phyloP scores from a whole-genome alignment of 2,888 invertebrate genomes.

The Corythucha ciliata region DNA sequence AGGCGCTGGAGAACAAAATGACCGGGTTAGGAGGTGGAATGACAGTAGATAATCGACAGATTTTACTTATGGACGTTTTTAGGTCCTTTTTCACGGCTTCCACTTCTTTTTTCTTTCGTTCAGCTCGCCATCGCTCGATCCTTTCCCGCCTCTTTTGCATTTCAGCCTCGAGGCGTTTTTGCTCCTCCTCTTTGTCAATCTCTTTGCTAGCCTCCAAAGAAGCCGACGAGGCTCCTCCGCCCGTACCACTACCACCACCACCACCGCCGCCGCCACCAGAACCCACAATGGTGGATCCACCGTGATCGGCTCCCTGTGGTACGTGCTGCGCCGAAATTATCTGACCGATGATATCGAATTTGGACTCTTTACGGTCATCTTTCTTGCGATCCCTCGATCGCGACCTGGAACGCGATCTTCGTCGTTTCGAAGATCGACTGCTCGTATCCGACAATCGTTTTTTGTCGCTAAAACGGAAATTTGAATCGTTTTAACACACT shows the following conservation, averaged over 20 bases:
- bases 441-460: slow-evolving; percentile 24
- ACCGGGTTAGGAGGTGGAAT: not conserved
- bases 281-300: too few species aligned
- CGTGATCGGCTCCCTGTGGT: too few species aligned
- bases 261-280: too few species aligned
- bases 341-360: too few species aligned
- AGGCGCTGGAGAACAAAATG: slow-evolving; percentile 43
- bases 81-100: slow-evolving; percentile 71
- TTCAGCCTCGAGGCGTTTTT: slow-evolving; percentile 79
- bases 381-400: slow-evolving; percentile 33
- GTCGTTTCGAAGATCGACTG: slow-evolving; percentile 40
- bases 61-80: slow-evolving; percentile 49
- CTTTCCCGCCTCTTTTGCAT: slow-evolving; percentile 93
- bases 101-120: slow-evolving; percentile 78
- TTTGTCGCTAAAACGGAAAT: slow-evolving; percentile 31
- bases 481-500: slow-evolving; percentile 36
- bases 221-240: too few species aligned
- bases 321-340: too few species aligned
- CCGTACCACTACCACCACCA: too few species aligned
- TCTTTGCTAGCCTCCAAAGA: not conserved
- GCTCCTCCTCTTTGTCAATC: slow-evolving; percentile 66
- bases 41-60: not conserved
- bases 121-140: slow-evolving; percentile 92
- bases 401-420: slow-evolving; percentile 41
- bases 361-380: too few species aligned